Percentiles rank a stretch among this genome's conserved stretches.
Evolutionary conservation across 2,797 vertebrate species (phyloP).

Genomic region (Periparus ater): DNA sequence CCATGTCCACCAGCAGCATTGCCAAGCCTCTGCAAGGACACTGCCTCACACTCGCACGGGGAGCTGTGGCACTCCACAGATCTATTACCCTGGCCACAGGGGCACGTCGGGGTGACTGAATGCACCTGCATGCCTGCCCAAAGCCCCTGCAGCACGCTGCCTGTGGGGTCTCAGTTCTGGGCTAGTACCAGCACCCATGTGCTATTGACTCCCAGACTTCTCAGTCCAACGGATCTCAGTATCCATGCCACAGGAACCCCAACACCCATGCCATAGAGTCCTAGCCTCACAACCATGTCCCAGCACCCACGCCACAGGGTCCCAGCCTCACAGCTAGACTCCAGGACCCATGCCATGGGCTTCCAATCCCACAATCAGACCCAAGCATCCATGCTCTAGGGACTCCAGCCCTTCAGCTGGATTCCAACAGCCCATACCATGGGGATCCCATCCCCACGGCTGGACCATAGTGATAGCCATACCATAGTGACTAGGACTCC

Average conservation of each 20-base stretch:
- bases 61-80: not conserved
- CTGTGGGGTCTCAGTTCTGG: not conserved
- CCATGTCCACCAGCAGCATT: not conserved
- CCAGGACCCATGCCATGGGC: fast-evolving
- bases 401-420: not conserved
- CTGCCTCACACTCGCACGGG: not conserved
- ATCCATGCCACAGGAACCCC: not conserved
- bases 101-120: not conserved
- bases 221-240: not conserved
- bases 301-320: not conserved
- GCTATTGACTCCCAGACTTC: not conserved
- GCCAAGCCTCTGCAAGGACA: not conserved
- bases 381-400: fast-evolving
- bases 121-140: not conserved
- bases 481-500: not conserved
- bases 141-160: not conserved
- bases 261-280: fast-evolving
- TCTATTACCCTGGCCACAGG: fast-evolving
- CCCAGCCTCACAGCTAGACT: not conserved
- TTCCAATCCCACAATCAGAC: not conserved
- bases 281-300: not conserved
- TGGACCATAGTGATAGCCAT: not conserved
- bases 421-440: not conserved
- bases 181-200: not conserved
- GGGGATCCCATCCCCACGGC: not conserved